Conservation (phyloP, 2,113 vertebrate genomes). For the Pseudorhombus dupliciocellatus region DNA sequence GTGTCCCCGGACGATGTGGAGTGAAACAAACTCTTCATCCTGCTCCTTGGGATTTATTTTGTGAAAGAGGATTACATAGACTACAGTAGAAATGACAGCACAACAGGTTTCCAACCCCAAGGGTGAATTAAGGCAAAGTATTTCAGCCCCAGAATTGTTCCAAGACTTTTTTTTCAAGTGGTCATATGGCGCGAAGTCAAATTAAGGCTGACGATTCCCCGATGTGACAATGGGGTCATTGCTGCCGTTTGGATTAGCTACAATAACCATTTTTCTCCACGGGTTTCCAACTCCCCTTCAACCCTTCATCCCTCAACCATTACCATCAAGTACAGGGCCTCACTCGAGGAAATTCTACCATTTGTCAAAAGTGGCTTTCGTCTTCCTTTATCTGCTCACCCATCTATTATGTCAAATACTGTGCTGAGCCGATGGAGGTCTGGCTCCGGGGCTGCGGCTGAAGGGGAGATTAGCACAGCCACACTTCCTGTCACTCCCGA, state of each 20-base stretch:
- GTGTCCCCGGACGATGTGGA: too few species aligned
- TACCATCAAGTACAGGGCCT: slow-evolving; percentile 37
- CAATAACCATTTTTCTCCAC: slow-evolving; percentile 61
- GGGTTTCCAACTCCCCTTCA: slow-evolving; percentile 10
- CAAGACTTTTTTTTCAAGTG: slow-evolving; percentile 47
- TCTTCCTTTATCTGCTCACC: slow-evolving; percentile 51
- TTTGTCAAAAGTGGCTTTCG: slow-evolving; percentile 46
- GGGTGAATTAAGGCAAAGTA: slow-evolving; percentile 56
- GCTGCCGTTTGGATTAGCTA: slow-evolving; percentile 68
- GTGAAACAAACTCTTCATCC: too few species aligned
- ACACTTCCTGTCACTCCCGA: slow-evolving; percentile 64
- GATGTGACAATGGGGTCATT: slow-evolving; percentile 47
- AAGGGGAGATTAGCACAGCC: slow-evolving; percentile 54
- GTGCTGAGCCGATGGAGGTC: slow-evolving; percentile 49
- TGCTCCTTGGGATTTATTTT: too few species aligned
- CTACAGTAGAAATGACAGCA: too few species aligned
- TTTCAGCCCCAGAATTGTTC: slow-evolving; percentile 12
- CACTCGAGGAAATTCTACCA: slow-evolving; percentile 51
- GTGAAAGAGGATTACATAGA: too few species aligned
- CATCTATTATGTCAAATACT: slow-evolving; percentile 62
- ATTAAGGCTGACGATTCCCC: slow-evolving; percentile 46
- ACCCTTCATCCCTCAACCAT: slow-evolving; percentile 49
- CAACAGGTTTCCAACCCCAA: slow-evolving; percentile 13
- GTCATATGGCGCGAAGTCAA: slow-evolving; percentile 41
- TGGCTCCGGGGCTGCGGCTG: slow-evolving; percentile 24